These are phyloP conservation scores for Escarpia spicata DNA, from an alignment of 2,888 invertebrate species.

Conservation along the genomic window DNA sequence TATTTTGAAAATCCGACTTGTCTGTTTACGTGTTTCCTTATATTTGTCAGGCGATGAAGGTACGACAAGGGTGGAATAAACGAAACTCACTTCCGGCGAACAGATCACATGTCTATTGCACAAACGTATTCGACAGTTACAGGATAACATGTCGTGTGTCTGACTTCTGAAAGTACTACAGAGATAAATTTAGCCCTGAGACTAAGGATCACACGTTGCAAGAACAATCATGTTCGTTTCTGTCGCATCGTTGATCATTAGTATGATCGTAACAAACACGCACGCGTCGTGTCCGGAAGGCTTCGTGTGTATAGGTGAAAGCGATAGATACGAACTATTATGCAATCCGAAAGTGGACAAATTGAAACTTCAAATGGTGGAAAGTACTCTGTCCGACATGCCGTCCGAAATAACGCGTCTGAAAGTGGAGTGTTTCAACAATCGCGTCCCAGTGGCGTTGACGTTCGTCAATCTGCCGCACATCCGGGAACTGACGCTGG, in stretches of 20 bases:
- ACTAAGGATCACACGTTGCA: neutral
- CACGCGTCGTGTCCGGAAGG: neutral
- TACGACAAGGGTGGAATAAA: neutral
- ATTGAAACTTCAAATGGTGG: neutral
- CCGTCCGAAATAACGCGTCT: neutral
- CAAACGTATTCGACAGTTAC: neutral
- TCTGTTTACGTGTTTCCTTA: neutral
- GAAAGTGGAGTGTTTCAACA: neutral
- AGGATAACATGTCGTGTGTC: neutral
- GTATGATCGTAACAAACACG: neutral
- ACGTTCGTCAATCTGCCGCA: neutral
- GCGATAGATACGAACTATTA: neutral
- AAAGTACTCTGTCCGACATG: neutral
- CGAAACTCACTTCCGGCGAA: neutral
- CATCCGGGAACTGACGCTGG: conserved; percentile 5
- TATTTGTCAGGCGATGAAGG: neutral
- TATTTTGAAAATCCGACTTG: no score
- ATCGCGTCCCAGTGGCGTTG: neutral
- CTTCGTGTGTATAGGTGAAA: neutral
- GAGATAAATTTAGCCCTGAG: neutral
- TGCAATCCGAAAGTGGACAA: neutral
- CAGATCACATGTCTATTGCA: neutral
- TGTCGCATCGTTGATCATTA: neutral
- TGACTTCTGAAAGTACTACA: neutral
- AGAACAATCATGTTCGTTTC: neutral